Base-by-base conservation (phyloP, 2,888 invertebrate genomes). In the Diarsia dahlii region DNA sequence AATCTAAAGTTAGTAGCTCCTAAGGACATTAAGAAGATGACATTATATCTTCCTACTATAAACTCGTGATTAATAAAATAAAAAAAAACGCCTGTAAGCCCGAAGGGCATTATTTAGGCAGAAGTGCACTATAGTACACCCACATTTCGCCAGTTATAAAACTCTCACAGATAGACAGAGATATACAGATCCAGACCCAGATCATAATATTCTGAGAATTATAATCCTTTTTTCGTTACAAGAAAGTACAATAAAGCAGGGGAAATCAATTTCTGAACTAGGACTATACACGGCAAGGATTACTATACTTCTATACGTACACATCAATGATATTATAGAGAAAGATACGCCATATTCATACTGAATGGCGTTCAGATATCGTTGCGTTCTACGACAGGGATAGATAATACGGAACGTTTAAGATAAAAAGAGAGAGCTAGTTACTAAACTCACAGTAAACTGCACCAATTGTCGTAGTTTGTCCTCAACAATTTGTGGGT, bases 221-320 rank as follows among this genome's bases (percentile, higher is more conserved):
- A 28, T 28, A 28, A 28, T 58, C 9, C 58, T 58, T 62, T n/a
- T n/a, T n/a, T n/a, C n/a, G 18, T 20, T 23, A 52, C 2, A 77
- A 72, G 0, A 64, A 56, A 18, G 13, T 54, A 52, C 54, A 81
- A 50, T 64, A 52, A 20, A n/a, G 18, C 46, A 52, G 46, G 6
- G 52, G 65, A 69, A 65, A 48, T 13, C 45, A 48, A 69, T 78
- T 48, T 54, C 28, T 60, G 15, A 65, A 18, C 28, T 23, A 23
- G n/a, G 20, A 56, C 34, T 50, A 54, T 50, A 62, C 45, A 39
- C 23, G 52, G 15, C 15, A 45, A 60, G 54, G 46, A 54, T 54
- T 34, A 52, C 10, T 12, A 13, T 13, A 58, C 2, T 15, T 28
- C 13, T 58, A n/a, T n/a, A 52, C 46, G 12, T 48, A 39, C 39